Base-by-base conservation (phyloP, 2,888 invertebrate genomes). In the Lydus trimaculatus region DNA sequence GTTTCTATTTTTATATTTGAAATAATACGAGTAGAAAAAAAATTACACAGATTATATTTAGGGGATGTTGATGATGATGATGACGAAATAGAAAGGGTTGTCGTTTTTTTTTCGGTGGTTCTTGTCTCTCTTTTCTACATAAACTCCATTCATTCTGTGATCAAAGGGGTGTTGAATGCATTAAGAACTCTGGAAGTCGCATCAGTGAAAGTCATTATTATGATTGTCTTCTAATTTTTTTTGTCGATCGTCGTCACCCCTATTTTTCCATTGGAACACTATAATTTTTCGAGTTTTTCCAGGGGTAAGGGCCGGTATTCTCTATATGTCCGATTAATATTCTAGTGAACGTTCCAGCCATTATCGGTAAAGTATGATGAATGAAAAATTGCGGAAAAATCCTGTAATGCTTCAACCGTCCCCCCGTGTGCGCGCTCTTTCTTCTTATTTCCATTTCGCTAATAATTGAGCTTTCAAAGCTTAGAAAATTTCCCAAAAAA, bases 301-400 rank as follows among this genome's bases (percentile, higher is more conserved):
- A 43, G 17, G 28, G 28, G 28, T 28, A 5, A 23, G 9, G 20
- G 20, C 20, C 23, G 1, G 20, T 9, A 9, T 8, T 48, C 4
- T 48, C 0, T 20, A 11, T 20, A 48, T 48, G 48, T 48, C n/a
- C 48, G 20, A 58, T 79, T 78, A 76, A 74, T 78, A 80, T 80
- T 78, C 79, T 63, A 64, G 58, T 68, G 68, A 61, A 71, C 72
- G 48, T 67, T 67, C 68, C 69, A 65, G 73, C 76, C 75, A 75
- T 79, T 80, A 79, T 78, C 76, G 79, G 70, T 48, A 48, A 79
- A 79, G 75, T 75, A 79, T 76, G 79, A 80, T 79, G 75, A 78
- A 80, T 80, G 78, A 79, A 80, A 80, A 80, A 75, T 71, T 68
- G 58, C 73, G 74, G 75, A 79, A 79, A 79, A 79, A 79, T 78